Base-by-base conservation (phyloP, 2,888 invertebrate species). In the Netelia fuscicornis region DNA sequence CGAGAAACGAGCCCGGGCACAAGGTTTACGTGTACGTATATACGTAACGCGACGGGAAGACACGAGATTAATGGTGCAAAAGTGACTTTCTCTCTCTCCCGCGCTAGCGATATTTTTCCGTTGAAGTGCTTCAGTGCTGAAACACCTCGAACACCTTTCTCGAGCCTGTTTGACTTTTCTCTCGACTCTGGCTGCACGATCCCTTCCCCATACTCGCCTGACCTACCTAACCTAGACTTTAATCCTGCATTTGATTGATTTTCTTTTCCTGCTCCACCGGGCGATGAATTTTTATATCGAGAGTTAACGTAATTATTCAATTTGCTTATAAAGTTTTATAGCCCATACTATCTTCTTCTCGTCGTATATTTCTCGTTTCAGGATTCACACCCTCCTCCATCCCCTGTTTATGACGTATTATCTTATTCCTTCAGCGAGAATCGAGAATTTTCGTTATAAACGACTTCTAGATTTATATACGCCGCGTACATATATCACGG, bases 21-120 rank as follows among this genome's bases (percentile, higher is more conserved):
- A 78, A 72, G 67, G 72, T 72, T 78, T 76, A 17, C 44, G 52
- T 68, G n/a, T 60, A 70, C 44, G 68, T 44, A 42, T 48, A 8
- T 42, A 62, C 10, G 9, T 11, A 62, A 62, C 71, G 37, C 23
- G 56, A 30, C 30, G 30, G 58, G 17, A 25, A 58, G 64, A 68
- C 60, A 23, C 71, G 58, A 76, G 81, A 82, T 82, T 82, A 82
- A 82, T 82, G 76, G 65, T 58, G 54, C 76, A 56, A 58, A 48
- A 82, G 76, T 82, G 81, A 82, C 76, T 82, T 54, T 58, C 25
- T 48, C 48, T 48, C 48, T 13, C 48, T 48, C 48, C 13, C 25
- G n/a, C 17, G 44, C 60, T 74, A 62, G 23, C 44, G 48, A 20
- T 48, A 23, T 68, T 58, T 58, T 74, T 74, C 20, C 20, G 56